Percentiles rank a stretch among this genome's conserved stretches.
Conservation (phyloP, 2,888 invertebrate genomes). For the Ametastegia equiseti region DNA sequence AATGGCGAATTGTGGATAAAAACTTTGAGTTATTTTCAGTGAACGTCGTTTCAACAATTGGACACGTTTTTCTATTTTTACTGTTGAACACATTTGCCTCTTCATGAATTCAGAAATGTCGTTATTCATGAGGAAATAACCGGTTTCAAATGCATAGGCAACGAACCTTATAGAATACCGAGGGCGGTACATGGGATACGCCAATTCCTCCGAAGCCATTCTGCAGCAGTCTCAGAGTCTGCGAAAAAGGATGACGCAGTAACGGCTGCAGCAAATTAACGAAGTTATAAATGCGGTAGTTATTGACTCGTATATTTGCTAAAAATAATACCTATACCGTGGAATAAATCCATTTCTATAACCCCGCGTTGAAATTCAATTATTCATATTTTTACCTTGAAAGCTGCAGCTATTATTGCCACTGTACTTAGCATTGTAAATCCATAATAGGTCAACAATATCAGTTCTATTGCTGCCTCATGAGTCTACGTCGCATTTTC, state of each 20-base stretch:
- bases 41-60: no score
- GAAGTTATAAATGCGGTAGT: background rate
- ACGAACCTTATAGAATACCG: slow-evolving; percentile 37
- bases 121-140: slow-evolving; percentile 37
- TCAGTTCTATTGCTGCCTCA: background rate
- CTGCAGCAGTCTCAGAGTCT: background rate
- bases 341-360: background rate
- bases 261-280: slow-evolving; percentile 18
- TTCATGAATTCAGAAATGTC: slow-evolving; percentile 32
- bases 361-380: background rate
- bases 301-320: background rate
- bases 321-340: background rate
- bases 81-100: slow-evolving; percentile 21
- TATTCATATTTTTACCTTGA: background rate
- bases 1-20: no score
- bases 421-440: background rate
- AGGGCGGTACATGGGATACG: background rate
- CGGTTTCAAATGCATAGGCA: slow-evolving; percentile 38
- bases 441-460: background rate
- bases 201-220: background rate
- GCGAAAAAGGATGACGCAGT: background rate
- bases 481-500: background rate
- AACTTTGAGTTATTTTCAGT: no score
- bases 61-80: no score
- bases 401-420: background rate